These are phyloP conservation scores for Oxyura jamaicensis DNA, from an alignment of 2,113 vertebrate species.

Conservation along the genomic window DNA sequence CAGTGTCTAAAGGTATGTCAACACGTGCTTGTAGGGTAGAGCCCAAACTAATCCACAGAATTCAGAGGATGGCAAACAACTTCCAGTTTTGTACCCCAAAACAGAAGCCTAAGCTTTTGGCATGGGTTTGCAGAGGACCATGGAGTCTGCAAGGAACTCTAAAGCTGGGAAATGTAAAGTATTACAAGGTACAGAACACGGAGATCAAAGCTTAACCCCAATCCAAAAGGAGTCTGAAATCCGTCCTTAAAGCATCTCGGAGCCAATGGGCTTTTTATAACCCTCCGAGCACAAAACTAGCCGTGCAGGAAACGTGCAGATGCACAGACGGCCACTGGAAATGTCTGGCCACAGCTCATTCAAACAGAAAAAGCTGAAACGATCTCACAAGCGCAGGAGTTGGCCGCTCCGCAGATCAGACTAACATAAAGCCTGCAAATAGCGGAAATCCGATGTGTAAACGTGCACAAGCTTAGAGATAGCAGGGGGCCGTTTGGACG, in stretches of 20 bases:
- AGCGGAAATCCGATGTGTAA: neutral
- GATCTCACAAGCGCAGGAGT: neutral
- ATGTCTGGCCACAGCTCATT: neutral
- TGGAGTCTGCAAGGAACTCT: neutral
- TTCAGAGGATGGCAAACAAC: neutral
- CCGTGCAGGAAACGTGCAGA: neutral
- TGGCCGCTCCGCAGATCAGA: neutral
- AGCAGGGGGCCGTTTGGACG: too few species aligned
- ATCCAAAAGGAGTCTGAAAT: neutral
- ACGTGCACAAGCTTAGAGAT: neutral
- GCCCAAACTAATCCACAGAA: neutral
- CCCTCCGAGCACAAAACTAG: accelerated
- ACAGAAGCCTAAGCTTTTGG: neutral
- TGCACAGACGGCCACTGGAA: neutral
- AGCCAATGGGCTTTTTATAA: neutral
- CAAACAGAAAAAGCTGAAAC: neutral
- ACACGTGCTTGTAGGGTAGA: neutral
- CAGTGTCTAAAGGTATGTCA: neutral
- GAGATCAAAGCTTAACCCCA: neutral
- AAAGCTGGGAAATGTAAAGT: neutral
- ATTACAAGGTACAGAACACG: neutral
- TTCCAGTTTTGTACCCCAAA: neutral
- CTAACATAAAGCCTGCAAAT: neutral
- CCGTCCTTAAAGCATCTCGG: neutral
- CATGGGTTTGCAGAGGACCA: too few species aligned